These are phyloP conservation scores for Epinephelus coioides DNA, from an alignment of 2,797 vertebrate genomes.

Conservation along the genomic window DNA sequence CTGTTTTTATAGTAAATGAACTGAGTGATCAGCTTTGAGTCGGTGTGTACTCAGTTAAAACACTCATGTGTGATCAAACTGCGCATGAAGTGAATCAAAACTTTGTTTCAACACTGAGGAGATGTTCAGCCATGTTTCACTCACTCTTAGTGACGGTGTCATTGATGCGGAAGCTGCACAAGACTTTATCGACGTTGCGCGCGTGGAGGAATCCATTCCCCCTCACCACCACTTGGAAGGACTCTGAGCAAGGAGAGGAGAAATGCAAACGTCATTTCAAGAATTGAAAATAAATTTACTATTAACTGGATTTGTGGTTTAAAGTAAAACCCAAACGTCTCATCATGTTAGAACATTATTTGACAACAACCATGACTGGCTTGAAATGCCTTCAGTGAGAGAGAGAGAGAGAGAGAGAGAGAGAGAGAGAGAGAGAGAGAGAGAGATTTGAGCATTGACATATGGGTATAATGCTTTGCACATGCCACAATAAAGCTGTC, in stretches of 20 bases:
- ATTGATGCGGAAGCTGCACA: slow-evolving; percentile 98
- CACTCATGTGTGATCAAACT: not conserved
- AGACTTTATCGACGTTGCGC: slow-evolving; percentile 93
- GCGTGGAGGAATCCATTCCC: slow-evolving; percentile 96
- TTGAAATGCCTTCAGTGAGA: slow-evolving; percentile 25
- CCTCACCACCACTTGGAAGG: slow-evolving; percentile 96
- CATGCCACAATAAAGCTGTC: not conserved
- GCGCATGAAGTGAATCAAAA: not conserved
- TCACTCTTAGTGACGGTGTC: slow-evolving; percentile 95
- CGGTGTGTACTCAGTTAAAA: not conserved
- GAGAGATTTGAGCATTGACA: slow-evolving; percentile 1
- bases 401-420: not conserved
- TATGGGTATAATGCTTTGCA: not conserved
- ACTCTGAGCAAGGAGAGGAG: slow-evolving; percentile 82
- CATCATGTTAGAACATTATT: not conserved
- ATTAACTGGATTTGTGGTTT: not conserved
- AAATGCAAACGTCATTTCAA: slow-evolving; percentile 17
- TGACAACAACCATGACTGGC: slow-evolving; percentile 1
- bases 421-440: slow-evolving; percentile 1
- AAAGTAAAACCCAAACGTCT: not conserved
- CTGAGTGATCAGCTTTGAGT: not conserved
- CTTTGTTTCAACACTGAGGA: not conserved
- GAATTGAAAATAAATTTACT: not conserved
- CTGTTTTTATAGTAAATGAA: slow-evolving; percentile 26
- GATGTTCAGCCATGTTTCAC: slow-evolving; percentile 58